Evolutionary conservation across 2,113 vertebrate genomes (phyloP), one percentile per base, ranked within the genome.

Genomic region (Gnathonemus echidnorhynchus): DNA sequence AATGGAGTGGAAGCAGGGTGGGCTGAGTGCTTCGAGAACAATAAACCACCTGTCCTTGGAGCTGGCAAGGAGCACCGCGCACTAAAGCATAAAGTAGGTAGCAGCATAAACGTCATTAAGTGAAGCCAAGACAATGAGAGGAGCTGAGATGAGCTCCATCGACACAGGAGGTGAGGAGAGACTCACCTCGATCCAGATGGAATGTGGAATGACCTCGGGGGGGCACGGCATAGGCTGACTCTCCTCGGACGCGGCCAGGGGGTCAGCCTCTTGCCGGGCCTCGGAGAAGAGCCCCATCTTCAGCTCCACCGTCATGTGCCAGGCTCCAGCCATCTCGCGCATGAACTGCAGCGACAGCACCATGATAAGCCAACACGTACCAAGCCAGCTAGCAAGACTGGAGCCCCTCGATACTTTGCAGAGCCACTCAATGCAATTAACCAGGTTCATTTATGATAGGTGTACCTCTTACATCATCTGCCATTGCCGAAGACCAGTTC

Each of bases 221-320:
- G 98, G 97, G 88, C 98, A 98, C 21, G 98, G 98, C 85, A 94
- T 93, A 0, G 98, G 98, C 92, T 99, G 98, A 89, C 98, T 99
- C 39, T 98, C 97, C 95, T 99, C 98, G 0, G 98, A 99, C 0
- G 98, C 98, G 0, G 98, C 98, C 89, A 99, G 94, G 0, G 98
- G 98, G 92, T 99, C 98, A 0, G 98, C 98, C 95, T 99, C 98
- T 92, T 97, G 97, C 92, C 96, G 95, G 66, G 98, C 96, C 0
- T 96, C 95, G 0, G 98, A 98, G 93, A 99, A 99, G 35, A 99
- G 93, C 89, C 98, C 98, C 87, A 98, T 95, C 94, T 98, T 98
- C 94, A 98, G 97, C 93, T 99, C 98, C 92, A 99, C 97, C 0
- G 98, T 99, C 98, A 99, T 99, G 91, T 99, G 98, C 98, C 98